Base-by-base conservation (phyloP, 2,888 invertebrate species). In the Linnaemya tessellans region DNA sequence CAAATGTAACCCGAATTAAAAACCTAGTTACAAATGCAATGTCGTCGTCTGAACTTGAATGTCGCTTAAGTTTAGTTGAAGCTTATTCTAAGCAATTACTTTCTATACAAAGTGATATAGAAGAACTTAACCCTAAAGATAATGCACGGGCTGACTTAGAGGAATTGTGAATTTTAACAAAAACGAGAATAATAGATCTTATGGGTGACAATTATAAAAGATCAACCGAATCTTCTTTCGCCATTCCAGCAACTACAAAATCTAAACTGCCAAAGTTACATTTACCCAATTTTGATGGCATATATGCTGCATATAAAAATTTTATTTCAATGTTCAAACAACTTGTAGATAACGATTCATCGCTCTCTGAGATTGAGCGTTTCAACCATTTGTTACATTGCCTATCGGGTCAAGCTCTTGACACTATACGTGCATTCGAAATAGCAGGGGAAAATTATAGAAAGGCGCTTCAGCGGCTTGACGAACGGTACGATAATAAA, bases 361-460 rank as follows among this genome's bases (percentile, higher is more conserved):
- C 43, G 5, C 18, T 82, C 10, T 64, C 82, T 0, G 35, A 51
- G 0, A 77, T 77, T 43, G 75, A 77, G 41, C 70, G 10, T 35
- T 41, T 41, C 11, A 41, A 41, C 38, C 38, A 41, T 11, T 41
- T 41, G 11, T 41, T 41, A 1, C 38, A 49, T 65, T 78, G 83
- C 20, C 43, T 83, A 25, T 65, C 64, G 4, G 84, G 71, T 0
- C 70, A 80, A 77, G 84, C 75, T 3, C 41, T 84, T 4, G 71
- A 75, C 13, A 80, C 84, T 13, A 60, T 70, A 25, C 67, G 67
- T 30, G 64, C 67, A 9, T 84, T 84, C 20, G 74, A 70, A 18
- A 22, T 80, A 0, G 65, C 75, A 13, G 20, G 7, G n/a, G 70
- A 80, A 64, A 80, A 84, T 15, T 80, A 84, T 15, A 54, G 49